Conservation (phyloP, 2,113 vertebrate genomes). For the Pangasianodon hypophthalmus region DNA sequence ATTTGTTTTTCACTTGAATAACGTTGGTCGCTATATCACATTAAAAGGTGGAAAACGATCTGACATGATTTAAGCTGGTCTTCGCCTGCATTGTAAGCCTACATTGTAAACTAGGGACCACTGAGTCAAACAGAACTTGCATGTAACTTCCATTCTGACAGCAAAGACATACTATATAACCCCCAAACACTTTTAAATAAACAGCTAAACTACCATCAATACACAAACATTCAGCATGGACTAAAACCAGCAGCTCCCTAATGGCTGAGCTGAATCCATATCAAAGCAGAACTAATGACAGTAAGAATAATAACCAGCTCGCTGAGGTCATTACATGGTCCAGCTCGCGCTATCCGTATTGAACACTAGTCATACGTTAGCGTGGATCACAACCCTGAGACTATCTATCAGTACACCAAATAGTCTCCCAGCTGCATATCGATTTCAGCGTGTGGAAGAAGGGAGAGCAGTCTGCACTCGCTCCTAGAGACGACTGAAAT, state of each 20-base stretch:
- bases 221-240: neutral
- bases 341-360: neutral
- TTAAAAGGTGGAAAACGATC: neutral
- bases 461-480: neutral
- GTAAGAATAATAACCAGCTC: conserved; percentile 1
- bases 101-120: neutral
- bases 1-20: neutral
- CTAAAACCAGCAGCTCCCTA: neutral
- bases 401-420: conserved; percentile 34
- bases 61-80: neutral
- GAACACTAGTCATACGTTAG: conserved; percentile 14
- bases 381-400: conserved; percentile 7
- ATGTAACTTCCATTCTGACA: neutral
- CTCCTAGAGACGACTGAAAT: neutral
- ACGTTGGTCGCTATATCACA: neutral
- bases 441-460: conserved; percentile 17
- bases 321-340: conserved; percentile 13
- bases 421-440: conserved; percentile 44
- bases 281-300: conserved; percentile 17
- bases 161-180: neutral
- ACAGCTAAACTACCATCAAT: neutral
- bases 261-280: conserved; percentile 1
- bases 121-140: neutral
- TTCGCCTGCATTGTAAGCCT: neutral
- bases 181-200: neutral